A percentile compares a stretch with the other conserved stretches of the same genome.
Evolutionary conservation across 2,797 vertebrate genomes (phyloP).

Genomic region (Smutsia temminckii): DNA sequence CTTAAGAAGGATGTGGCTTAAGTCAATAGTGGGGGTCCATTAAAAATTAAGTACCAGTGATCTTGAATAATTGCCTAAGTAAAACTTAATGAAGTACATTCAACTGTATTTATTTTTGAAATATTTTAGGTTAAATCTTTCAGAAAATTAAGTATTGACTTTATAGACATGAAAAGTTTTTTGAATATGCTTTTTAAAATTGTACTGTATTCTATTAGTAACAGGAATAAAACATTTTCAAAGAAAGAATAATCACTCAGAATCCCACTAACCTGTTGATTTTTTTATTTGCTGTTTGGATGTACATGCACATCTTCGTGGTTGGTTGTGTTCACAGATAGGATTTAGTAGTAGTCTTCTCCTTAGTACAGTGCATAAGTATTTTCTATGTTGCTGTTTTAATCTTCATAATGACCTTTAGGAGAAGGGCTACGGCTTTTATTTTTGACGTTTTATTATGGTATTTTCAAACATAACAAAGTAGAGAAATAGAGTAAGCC

Average conservation of each 20-base stretch:
- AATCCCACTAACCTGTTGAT: neutral
- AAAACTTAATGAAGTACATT: neutral
- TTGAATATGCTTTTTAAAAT: neutral
- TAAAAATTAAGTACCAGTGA: neutral
- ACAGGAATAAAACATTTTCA: neutral
- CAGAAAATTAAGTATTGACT: neutral
- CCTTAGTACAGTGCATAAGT: neutral
- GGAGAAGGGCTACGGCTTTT: neutral
- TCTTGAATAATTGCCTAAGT: neutral
- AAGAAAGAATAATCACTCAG: neutral
- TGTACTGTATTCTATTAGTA: neutral
- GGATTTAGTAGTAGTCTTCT: neutral
- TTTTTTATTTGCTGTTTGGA: neutral
- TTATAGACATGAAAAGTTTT: neutral
- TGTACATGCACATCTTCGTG: too few relatives aligned
- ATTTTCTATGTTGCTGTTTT: neutral
- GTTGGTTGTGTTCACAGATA: neutral
- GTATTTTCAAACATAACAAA: neutral
- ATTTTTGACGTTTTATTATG: neutral
- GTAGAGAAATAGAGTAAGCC: neutral
- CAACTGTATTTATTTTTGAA: neutral
- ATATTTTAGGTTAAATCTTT: conserved; percentile 48
- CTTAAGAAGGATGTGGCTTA: neutral
- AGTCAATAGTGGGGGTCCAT: neutral
- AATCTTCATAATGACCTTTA: neutral